A percentile compares a stretch with the other conserved stretches of the same genome.
phyloP scores from a whole-genome alignment of 2,113 vertebrate species.

The Dolichallabes microphthalmus region DNA sequence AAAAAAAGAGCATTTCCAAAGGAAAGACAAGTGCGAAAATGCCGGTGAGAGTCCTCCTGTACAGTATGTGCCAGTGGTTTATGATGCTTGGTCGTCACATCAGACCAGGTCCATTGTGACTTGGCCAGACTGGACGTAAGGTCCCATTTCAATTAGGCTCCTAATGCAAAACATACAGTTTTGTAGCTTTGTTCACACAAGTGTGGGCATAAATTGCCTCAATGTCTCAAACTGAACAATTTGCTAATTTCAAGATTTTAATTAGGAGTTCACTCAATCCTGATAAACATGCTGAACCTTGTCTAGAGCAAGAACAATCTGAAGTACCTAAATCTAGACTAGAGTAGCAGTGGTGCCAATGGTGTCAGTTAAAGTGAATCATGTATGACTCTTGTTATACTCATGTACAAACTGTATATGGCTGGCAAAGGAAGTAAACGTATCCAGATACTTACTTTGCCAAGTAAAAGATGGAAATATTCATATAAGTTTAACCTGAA shows the following conservation, averaged over 20 bases:
- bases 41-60: slow-evolving; percentile 53
- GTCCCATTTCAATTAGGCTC: slow-evolving; percentile 64
- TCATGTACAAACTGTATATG: neutral
- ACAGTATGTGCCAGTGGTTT: slow-evolving; percentile 62
- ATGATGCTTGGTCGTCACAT: slow-evolving; percentile 54
- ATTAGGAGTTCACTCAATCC: neutral
- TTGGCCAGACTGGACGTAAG: slow-evolving; percentile 55
- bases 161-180: slow-evolving; percentile 66
- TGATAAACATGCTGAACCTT: neutral
- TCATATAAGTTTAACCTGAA: neutral
- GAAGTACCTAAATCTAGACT: neutral
- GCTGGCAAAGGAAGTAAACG: neutral
- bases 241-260: no score
- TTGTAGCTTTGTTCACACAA: slow-evolving; percentile 60
- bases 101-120: slow-evolving; percentile 45
- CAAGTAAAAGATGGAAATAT: neutral
- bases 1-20: slow-evolving; percentile 54
- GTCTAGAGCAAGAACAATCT: neutral
- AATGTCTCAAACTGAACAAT: slow-evolving; percentile 44
- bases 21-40: slow-evolving; percentile 68
- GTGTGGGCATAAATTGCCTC: slow-evolving; percentile 59
- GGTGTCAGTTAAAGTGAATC: neutral
- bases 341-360: neutral
- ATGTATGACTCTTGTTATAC: neutral
- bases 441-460: neutral